phyloP scores from a whole-genome alignment of 2,888 invertebrate genomes.

The Brachypterus glaber region DNA sequence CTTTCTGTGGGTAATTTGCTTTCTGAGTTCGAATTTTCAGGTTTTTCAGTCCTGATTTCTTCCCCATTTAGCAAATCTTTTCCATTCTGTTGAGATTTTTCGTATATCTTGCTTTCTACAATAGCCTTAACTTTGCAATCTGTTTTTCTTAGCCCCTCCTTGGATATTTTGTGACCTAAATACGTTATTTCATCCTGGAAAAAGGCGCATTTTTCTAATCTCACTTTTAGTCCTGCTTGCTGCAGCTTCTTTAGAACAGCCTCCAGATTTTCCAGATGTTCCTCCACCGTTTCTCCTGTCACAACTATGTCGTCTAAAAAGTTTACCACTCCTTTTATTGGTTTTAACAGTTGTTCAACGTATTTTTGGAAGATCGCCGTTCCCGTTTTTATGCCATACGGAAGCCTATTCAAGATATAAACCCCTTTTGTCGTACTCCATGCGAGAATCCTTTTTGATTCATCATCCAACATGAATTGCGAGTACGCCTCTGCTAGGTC shows the following conservation, averaged over 20 bases:
- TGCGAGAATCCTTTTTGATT: constrained; percentile 21
- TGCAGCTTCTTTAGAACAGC: constrained; percentile 19
- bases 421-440: constrained; percentile 30
- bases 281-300: constrained; percentile 18
- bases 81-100: too few species aligned
- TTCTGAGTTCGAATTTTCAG: too few species aligned
- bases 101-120: too few species aligned
- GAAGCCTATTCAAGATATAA: constrained; percentile 28
- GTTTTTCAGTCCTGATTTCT: too few species aligned
- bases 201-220: constrained; percentile 28
- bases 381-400: constrained; percentile 31
- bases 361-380: constrained; percentile 30
- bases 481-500: constrained; percentile 25
- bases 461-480: constrained; percentile 28
- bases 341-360: constrained; percentile 28
- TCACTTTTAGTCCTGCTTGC: constrained; percentile 24
- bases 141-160: constrained; percentile 8
- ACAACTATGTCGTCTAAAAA: constrained; percentile 28
- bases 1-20: too few species aligned
- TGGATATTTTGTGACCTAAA: constrained; percentile 21
- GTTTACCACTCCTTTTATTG: constrained; percentile 22
- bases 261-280: constrained; percentile 18
- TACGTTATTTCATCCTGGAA: constrained; percentile 25
- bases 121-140: not conserved
- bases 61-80: too few species aligned